Base-by-base conservation (phyloP, 2,113 vertebrate species). In the Scartelaos histophorus region DNA sequence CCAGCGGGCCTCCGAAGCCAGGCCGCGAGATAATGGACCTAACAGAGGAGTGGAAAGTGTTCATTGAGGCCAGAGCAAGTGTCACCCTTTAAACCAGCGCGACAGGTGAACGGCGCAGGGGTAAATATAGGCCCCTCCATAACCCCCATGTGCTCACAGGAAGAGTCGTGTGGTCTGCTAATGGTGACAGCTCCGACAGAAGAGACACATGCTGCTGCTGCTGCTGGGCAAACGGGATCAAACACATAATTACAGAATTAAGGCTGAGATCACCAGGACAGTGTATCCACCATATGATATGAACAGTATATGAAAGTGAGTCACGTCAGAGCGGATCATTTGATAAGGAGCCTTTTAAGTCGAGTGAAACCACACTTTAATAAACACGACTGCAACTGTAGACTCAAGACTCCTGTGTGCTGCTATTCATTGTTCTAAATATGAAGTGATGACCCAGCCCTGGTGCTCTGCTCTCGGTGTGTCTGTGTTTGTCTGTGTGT, bases 51-150 rank as follows among this genome's bases (percentile, higher is more conserved):
- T 86, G 85, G 85, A 90, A 88, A 86, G 66, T 53, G 81, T 66
- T 69, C 60, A 69, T 84, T 76, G 74, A 85, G 22, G 68, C 70
- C 87, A 88, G 72, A 76, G 85, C 67, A 86, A 79, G 81, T 91
- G 88, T 89, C 90, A 91, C 51, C 75, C 80, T 69, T 80, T 91
- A 86, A 92, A 88, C 80, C 78, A 72, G 84, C 75, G 86, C 77
- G 72, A 90, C 91, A 91, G 90, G 89, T 91, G 90, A 90, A 19
- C 34, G 17, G 84, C 71, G 19, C 72, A 74, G 67, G 86, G 71
- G 90, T 89, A 91, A 91, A 92, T 90, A 90, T 90, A 92, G 91
- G 85, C 75, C 80, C 75, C 73, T 22, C 69, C 80, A 46, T 43
- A 80, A 71, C 56, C 73, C 17, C 74, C 76, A 83, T 83, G 85